A percentile compares a stretch with the other conserved stretches of the same genome.
phyloP scores from a whole-genome alignment of 2,888 invertebrate species.

The Rambutsinella grinnellia region DNA sequence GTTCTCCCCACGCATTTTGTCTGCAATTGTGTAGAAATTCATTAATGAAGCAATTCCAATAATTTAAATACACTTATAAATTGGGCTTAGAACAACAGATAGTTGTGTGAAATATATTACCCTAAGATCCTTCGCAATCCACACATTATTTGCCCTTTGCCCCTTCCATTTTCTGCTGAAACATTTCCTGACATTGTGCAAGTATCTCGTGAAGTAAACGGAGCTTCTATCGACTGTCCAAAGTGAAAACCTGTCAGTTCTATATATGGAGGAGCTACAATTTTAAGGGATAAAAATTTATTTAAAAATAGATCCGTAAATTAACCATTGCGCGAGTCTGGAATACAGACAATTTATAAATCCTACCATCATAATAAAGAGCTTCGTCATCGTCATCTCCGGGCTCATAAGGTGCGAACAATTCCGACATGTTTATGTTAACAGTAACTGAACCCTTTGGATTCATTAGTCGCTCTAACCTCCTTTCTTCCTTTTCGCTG shows the following conservation, averaged over 20 bases:
- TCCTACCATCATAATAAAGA: slow-evolving; percentile 48
- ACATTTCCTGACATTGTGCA: slow-evolving; percentile 86
- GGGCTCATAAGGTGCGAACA: slow-evolving; percentile 85
- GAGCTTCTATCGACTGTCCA: slow-evolving; percentile 93
- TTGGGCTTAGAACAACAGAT: no score
- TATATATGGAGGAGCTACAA: slow-evolving; percentile 74
- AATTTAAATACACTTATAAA: no score
- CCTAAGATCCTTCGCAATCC: slow-evolving; percentile 56
- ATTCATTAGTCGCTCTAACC: slow-evolving; percentile 90
- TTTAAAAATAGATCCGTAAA: no score
- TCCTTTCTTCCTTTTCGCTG: slow-evolving; percentile 87
- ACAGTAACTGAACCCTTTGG: slow-evolving; percentile 90
- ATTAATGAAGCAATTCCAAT: no score
- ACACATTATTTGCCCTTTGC: slow-evolving; percentile 68
- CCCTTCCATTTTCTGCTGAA: slow-evolving; percentile 89
- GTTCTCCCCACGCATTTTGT: slow-evolving; percentile 89
- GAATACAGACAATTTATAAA: no score
- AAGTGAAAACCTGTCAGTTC: slow-evolving; percentile 95
- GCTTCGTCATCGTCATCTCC: slow-evolving; percentile 71
- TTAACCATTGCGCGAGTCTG: no score
- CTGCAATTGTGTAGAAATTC: slow-evolving; percentile 10
- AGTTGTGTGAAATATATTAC: slow-evolving; percentile 22
- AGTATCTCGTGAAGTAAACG: slow-evolving; percentile 87
- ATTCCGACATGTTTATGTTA: slow-evolving; percentile 91
- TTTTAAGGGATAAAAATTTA: slow-evolving; percentile 7